Evolutionary conservation across 1,140 invertebrate species (phyloP).

Genomic region (Platorchestia sp.): DNA sequence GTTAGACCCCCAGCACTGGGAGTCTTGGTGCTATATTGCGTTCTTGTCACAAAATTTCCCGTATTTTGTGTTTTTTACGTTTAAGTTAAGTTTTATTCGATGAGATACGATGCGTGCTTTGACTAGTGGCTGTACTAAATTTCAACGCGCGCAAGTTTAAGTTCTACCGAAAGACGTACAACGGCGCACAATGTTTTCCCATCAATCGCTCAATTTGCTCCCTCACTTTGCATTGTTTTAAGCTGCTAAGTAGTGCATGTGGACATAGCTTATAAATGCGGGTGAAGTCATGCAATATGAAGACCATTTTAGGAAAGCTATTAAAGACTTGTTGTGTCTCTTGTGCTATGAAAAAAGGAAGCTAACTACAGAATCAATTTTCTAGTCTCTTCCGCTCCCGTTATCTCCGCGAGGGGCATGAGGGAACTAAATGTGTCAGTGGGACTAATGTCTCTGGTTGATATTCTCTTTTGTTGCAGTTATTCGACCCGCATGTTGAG

Average conservation of each 20-base stretch:
- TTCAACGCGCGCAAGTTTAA: neutral
- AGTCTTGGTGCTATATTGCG: conserved; percentile 35
- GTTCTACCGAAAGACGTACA: neutral
- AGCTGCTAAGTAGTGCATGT: neutral
- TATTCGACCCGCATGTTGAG: neutral
- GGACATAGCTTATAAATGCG: neutral
- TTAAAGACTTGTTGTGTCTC: neutral
- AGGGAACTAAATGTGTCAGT: neutral
- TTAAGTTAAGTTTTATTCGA: conserved; percentile 19
- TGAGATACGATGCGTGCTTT: neutral
- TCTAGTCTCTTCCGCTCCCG: no score
- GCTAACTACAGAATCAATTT: no score
- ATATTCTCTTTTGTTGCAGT: neutral
- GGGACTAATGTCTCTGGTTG: neutral
- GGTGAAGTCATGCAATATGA: neutral
- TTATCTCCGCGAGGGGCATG: neutral
- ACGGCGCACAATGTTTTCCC: neutral
- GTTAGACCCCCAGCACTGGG: neutral
- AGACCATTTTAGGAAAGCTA: neutral
- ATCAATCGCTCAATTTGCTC: neutral
- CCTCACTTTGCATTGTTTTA: neutral
- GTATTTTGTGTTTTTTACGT: conserved; percentile 23
- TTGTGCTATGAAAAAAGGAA: no score
- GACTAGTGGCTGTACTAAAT: neutral
- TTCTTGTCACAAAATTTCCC: conserved; percentile 45